Evolutionary conservation across 2,113 vertebrate genomes (phyloP).

Genomic region (Ptilorrhoa leucosticta): DNA sequence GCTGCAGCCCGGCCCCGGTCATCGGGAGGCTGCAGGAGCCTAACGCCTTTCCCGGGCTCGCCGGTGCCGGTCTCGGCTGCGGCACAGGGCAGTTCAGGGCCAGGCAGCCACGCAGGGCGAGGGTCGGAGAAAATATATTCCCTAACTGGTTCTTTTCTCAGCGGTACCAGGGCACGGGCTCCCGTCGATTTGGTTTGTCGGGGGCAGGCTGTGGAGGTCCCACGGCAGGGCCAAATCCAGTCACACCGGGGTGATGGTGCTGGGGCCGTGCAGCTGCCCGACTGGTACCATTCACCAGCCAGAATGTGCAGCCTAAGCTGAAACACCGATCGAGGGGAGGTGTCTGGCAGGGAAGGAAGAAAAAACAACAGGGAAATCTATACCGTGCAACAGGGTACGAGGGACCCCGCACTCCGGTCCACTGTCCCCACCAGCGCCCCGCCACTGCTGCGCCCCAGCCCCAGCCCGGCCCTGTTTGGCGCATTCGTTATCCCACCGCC

Average conservation of each 20-base stretch:
- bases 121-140: not conserved
- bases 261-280: not conserved
- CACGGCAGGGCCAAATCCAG: not conserved
- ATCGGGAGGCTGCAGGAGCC: not conserved
- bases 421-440: not conserved
- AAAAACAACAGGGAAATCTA: not conserved
- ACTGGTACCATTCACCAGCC: not conserved
- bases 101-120: too few species aligned
- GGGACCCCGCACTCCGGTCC: not conserved
- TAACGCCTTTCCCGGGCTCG: not conserved
- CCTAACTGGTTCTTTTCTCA: too few species aligned
- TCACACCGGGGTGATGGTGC: not conserved
- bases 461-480: rapidly evolving
- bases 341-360: not conserved
- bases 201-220: not conserved
- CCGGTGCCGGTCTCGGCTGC: not conserved
- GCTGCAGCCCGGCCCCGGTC: not conserved
- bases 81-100: not conserved
- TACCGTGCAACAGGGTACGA: not conserved
- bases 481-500: not conserved
- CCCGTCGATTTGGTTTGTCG: not conserved
- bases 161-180: not conserved
- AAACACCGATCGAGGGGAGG: not conserved
- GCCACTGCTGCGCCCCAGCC: not conserved
- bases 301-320: not conserved